phyloP scores from a whole-genome alignment of 2,888 invertebrate genomes.

The Sesia apiformis region DNA sequence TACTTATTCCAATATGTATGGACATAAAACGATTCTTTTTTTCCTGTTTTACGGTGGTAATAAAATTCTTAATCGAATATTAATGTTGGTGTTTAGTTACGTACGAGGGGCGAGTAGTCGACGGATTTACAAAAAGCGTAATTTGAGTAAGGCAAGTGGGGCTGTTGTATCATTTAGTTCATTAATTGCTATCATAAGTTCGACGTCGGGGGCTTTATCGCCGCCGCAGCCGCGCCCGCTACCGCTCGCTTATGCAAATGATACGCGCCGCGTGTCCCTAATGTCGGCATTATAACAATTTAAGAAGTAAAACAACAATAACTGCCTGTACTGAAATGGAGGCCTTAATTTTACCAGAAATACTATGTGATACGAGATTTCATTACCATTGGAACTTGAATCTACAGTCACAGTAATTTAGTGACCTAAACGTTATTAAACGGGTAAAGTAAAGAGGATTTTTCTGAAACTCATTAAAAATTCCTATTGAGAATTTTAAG shows the following conservation, averaged over 20 bases:
- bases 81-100: conserved; percentile 30
- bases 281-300: conserved; percentile 66
- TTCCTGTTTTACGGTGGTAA: conserved; percentile 29
- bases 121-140: conserved; percentile 35
- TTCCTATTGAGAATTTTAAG: too few species aligned
- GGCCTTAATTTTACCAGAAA: neutral
- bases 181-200: conserved; percentile 67
- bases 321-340: conserved; percentile 25
- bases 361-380: neutral
- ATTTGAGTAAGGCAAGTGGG: conserved; percentile 25
- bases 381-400: neutral
- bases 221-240: conserved; percentile 38
- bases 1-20: conserved; percentile 52
- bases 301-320: conserved; percentile 70
- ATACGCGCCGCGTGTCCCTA: conserved; percentile 55
- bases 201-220: conserved; percentile 54
- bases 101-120: conserved; percentile 7
- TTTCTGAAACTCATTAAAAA: too few species aligned
- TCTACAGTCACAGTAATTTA: neutral
- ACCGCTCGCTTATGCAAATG: conserved; percentile 61
- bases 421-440: neutral
- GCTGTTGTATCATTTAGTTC: conserved; percentile 57
- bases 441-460: too few species aligned
- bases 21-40: conserved; percentile 31
- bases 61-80: conserved; percentile 52